Conservation (phyloP, 2,888 invertebrate genomes). For the Tanypteryx hageni region DNA sequence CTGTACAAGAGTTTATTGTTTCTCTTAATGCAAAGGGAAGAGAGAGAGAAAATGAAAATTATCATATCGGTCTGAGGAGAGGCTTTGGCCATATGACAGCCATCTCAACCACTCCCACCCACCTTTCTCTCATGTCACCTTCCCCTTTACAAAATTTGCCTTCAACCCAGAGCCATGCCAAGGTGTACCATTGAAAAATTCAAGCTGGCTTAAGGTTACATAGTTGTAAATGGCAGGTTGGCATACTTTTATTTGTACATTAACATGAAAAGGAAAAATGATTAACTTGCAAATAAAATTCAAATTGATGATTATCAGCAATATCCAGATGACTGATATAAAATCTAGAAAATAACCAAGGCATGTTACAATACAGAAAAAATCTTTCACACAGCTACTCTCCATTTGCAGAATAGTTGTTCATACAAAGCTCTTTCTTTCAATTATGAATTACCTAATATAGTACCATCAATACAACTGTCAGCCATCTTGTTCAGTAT, state of each 20-base stretch:
- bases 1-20: conserved; percentile 43
- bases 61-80: neutral
- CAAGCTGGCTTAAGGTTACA: conserved; percentile 52
- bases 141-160: conserved; percentile 37
- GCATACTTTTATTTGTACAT: conserved; percentile 37
- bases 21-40: conserved; percentile 5
- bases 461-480: conserved; percentile 64
- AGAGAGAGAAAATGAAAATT: conserved; percentile 17
- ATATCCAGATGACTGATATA: conserved; percentile 58
- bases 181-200: neutral
- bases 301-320: conserved; percentile 53
- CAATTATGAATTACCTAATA: conserved; percentile 54
- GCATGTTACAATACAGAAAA: conserved; percentile 60
- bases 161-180: conserved; percentile 42
- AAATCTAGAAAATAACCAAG: conserved; percentile 58
- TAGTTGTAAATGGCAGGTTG: conserved; percentile 58
- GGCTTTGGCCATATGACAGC: neutral
- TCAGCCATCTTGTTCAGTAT: conserved; percentile 63
- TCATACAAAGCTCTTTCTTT: conserved; percentile 58
- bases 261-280: conserved; percentile 55
- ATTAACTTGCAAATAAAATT: conserved; percentile 60
- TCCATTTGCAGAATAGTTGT: conserved; percentile 60
- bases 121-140: neutral
- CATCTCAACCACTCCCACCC: neutral
- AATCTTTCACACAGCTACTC: conserved; percentile 55